These are phyloP conservation scores for Glyphotaelius pellucidus DNA, from an alignment of 2,888 invertebrate genomes.

Conservation along the genomic window DNA sequence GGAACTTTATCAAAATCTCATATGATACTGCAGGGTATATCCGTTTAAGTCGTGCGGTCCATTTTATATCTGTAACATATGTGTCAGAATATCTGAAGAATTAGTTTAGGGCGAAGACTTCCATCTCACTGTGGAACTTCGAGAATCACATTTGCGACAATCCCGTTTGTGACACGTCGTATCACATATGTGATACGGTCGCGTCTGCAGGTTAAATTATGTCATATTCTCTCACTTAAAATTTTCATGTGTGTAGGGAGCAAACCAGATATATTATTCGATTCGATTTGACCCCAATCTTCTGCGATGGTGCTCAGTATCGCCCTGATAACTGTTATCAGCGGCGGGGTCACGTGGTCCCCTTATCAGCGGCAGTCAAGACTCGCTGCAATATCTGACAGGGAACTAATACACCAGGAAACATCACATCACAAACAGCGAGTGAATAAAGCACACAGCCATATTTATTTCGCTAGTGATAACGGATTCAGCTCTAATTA, in stretches of 20 bases:
- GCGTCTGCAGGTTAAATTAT: not conserved
- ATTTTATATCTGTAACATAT: too few relatives aligned
- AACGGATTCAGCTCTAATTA: not conserved
- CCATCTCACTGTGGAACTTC: not conserved
- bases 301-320: constrained; percentile 45
- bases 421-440: not conserved
- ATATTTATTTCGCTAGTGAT: not conserved
- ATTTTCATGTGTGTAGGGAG: not conserved
- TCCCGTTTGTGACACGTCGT: not conserved
- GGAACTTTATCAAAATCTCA: too few relatives aligned
- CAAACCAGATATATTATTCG: constrained; percentile 41
- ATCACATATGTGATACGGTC: not conserved
- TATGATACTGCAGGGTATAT: too few relatives aligned
- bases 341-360: constrained; percentile 42
- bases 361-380: constrained; percentile 23
- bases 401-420: constrained; percentile 12
- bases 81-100: too few relatives aligned
- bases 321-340: constrained; percentile 38
- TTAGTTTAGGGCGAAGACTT: not conserved
- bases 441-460: not conserved
- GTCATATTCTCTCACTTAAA: not conserved
- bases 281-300: constrained; percentile 46
- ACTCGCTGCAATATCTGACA: constrained; percentile 19
- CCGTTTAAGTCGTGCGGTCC: too few relatives aligned
- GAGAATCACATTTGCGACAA: not conserved